Evolutionary conservation across 2,797 vertebrate species (phyloP).

Genomic region (Orientallactaga sibirica): DNA sequence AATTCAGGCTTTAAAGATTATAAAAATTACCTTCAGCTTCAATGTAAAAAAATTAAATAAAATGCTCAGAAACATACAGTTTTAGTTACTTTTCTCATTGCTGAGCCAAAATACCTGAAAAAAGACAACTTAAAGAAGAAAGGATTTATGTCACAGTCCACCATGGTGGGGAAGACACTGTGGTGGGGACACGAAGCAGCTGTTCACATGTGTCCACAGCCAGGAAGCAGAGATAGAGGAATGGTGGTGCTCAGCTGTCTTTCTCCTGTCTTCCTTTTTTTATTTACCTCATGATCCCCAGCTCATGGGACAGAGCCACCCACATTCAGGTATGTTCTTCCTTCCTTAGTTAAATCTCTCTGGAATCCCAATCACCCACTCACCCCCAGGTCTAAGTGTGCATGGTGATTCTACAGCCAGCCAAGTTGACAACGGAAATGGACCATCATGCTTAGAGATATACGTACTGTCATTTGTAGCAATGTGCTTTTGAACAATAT

Average conservation of each 20-base stretch:
- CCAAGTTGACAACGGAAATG: not conserved
- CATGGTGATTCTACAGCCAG: not conserved
- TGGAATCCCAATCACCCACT: not conserved
- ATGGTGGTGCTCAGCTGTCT: not conserved
- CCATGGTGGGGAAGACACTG: not conserved
- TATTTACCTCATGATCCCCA: no score
- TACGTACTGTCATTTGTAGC: not conserved
- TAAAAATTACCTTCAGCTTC: slow-evolving; percentile 43
- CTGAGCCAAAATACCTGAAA: not conserved
- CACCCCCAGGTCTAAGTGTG: not conserved
- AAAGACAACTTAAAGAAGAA: not conserved
- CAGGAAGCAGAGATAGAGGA: not conserved
- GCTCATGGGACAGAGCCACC: not conserved
- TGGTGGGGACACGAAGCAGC: not conserved
- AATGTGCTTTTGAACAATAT: not conserved
- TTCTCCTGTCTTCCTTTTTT: not conserved
- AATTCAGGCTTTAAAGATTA: slow-evolving; percentile 7
- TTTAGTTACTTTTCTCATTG: not conserved
- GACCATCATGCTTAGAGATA: not conserved
- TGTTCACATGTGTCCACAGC: no score
- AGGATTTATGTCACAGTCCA: not conserved
- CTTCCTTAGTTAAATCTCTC: not conserved
- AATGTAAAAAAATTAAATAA: not conserved
- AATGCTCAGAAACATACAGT: not conserved
- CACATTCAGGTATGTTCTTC: no score